Percentiles rank a stretch among this genome's conserved stretches.
Conservation (phyloP, 2,888 invertebrate genomes). For the Idaea straminata region DNA sequence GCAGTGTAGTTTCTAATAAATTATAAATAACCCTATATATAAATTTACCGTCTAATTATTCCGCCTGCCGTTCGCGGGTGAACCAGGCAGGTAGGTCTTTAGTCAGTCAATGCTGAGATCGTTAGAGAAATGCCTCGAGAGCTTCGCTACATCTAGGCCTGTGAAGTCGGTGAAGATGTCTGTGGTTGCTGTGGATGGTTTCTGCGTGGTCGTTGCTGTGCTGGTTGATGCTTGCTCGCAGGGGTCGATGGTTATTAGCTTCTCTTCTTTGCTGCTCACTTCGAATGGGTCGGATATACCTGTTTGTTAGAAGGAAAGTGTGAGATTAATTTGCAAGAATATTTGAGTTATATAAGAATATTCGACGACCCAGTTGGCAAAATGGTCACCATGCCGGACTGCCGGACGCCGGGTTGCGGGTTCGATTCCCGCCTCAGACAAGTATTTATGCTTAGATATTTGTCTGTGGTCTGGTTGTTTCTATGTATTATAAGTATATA, state of each 20-base stretch:
- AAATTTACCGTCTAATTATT: conserved; percentile 24
- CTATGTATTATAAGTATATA: too few species aligned
- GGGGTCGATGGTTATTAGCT: conserved; percentile 46
- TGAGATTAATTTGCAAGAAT: neutral
- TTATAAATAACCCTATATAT: neutral
- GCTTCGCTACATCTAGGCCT: conserved; percentile 68
- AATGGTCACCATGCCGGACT: too few species aligned
- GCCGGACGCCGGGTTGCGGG: too few species aligned
- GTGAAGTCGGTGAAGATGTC: conserved; percentile 75
- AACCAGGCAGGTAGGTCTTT: conserved; percentile 68
- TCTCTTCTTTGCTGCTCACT: conserved; percentile 68
- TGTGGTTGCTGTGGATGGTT: conserved; percentile 52
- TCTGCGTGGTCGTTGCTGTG: conserved; percentile 38
- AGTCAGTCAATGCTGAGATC: conserved; percentile 78
- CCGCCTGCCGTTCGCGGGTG: conserved; percentile 54
- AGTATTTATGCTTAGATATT: too few species aligned
- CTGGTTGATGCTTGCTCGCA: conserved; percentile 52
- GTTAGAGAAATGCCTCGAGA: conserved; percentile 73
- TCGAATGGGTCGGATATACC: conserved; percentile 76
- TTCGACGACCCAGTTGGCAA: too few species aligned
- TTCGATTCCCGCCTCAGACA: too few species aligned
- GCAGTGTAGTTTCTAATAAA: too few species aligned
- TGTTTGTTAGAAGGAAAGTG: conserved; percentile 29
- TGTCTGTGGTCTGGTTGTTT: too few species aligned
- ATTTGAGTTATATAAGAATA: too few species aligned